Base-by-base conservation (phyloP, 1,140 invertebrate genomes). In the Ceratoteleas bidentatus region DNA sequence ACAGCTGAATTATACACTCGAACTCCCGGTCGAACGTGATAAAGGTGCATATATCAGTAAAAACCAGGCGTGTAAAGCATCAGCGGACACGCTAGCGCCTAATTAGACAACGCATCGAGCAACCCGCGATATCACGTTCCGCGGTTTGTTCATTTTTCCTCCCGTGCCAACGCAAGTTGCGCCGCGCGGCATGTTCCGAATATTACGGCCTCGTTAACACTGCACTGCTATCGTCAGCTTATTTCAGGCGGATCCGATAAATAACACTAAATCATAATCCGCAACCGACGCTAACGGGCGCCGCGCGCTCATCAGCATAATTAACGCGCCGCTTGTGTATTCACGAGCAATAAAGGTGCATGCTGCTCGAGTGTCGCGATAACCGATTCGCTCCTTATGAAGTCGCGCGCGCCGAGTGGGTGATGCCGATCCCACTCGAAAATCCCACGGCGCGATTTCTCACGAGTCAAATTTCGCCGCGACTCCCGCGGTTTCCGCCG, bases 21-120 rank as follows among this genome's bases (percentile, higher is more conserved):
- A 62, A 77, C 49, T 33, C 69, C 64, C 65, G 60, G 65, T 60
- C 60, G 50, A 61, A 65, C 61, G 40, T 50, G 58, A 53, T 52
- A 34, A 61, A 54, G 73, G 61, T 68, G 33, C 32, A 66, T 72
- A 65, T 10, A 72, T 72, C 68, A 66, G 61, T 61, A 79, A 79
- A 72, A 79, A 72, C 24, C 9, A 6, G 14, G 10, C 68, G 60
- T 66, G 76, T 79, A 36, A 66, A 79, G 65, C 68, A 72, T n/a
- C 56, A 6, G 16, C 24, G 40, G 13, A 79, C 76, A 74, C 47
- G 69, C 70, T 64, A 69, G 85, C 72, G 68, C 83, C 85, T 86
- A 86, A 87, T 87, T 87, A 87, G 85, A 86, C 76, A 74, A 84
- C 76, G 60, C 38, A 49, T 75, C 74, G 83, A 85, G 77, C 84